Evolutionary conservation across 2,113 vertebrate genomes (phyloP).

Genomic region (Poeciliopsis prolifica): DNA sequence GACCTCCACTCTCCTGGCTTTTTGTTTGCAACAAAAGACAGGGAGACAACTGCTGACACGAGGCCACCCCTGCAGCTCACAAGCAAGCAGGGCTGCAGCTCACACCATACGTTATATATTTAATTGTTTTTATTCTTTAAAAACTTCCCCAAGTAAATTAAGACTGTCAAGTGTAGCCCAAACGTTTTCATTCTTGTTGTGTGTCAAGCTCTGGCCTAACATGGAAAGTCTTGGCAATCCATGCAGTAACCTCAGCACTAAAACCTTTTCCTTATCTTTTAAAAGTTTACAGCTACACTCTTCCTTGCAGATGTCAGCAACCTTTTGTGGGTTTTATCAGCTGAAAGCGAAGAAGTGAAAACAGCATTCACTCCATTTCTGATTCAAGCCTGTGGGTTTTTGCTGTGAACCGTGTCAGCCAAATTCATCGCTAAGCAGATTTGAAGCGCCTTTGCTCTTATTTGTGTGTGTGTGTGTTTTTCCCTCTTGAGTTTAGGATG

Average conservation of each 20-base stretch:
- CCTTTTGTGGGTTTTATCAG: background rate
- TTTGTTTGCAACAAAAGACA: constrained; percentile 61
- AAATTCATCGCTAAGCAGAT: background rate
- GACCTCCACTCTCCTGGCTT: constrained; percentile 67
- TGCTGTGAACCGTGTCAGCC: constrained; percentile 6
- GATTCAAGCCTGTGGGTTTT: background rate
- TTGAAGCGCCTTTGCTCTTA: background rate
- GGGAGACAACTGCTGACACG: constrained; percentile 45
- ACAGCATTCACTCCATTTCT: constrained; percentile 26
- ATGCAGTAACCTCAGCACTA: background rate
- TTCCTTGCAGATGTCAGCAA: background rate
- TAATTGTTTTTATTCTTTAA: background rate
- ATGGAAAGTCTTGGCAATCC: no score
- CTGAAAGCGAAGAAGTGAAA: constrained; percentile 50
- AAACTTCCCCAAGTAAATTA: background rate
- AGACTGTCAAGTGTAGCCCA: background rate
- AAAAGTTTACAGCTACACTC: background rate
- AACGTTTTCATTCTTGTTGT: no score
- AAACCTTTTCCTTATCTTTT: background rate
- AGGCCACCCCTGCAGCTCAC: constrained; percentile 6
- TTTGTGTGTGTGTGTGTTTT: background rate
- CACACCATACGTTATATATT: background rate
- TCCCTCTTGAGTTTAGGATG: constrained; percentile 14
- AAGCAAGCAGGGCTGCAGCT: background rate
- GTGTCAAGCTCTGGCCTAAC: no score